Evolutionary conservation across 2,113 vertebrate genomes (phyloP).

Genomic region (Cathartes aura): DNA sequence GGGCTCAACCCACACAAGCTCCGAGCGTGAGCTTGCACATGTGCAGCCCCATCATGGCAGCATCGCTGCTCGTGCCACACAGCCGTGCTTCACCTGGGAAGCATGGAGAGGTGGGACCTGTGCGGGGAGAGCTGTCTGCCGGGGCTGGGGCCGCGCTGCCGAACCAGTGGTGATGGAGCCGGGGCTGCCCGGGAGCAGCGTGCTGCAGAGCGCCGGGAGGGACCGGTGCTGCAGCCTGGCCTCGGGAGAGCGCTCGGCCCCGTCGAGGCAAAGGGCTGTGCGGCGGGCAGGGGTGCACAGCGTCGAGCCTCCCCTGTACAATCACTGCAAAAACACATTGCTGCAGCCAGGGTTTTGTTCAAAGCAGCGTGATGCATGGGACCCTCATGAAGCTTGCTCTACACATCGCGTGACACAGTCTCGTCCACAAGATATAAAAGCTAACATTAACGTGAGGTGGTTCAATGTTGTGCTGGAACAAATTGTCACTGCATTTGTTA

Average conservation of each 20-base stretch:
- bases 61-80: not conserved
- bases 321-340: not conserved
- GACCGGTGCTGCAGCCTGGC: not conserved
- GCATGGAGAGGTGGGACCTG: not conserved
- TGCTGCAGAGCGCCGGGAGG: not conserved
- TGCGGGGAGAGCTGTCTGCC: not conserved
- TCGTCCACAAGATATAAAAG: not conserved
- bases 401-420: accelerated
- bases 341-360: not conserved
- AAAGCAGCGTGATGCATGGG: accelerated
- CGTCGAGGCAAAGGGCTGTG: too few species aligned
- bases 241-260: not conserved
- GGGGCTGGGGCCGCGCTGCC: accelerated
- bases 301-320: not conserved
- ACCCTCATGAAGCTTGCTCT: accelerated
- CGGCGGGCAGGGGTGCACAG: not conserved
- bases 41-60: not conserved
- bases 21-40: accelerated
- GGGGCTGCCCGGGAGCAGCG: not conserved
- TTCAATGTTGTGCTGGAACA: not conserved
- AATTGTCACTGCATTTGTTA: not conserved
- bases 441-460: accelerated
- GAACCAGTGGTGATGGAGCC: not conserved
- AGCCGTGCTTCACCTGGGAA: not conserved
- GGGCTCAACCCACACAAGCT: too few species aligned